These are phyloP conservation scores for Dermatophagoides farinae DNA, from an alignment of 1,140 invertebrate genomes.

Conservation along the genomic window DNA sequence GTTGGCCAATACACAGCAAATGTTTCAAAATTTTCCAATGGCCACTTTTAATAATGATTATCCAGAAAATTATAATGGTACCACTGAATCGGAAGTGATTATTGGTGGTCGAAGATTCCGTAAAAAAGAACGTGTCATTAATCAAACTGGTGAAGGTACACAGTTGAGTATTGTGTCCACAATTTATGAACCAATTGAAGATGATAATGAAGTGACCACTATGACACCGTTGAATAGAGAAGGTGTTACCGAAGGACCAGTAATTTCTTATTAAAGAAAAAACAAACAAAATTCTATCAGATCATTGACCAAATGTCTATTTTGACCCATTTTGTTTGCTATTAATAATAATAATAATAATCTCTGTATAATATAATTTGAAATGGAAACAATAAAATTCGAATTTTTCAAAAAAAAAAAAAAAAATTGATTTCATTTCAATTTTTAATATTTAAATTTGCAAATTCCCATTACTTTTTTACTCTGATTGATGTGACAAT, in stretches of 20 bases:
- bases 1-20: neutral
- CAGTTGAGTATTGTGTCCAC: neutral
- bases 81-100: neutral
- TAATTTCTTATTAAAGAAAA: neutral
- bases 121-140: neutral
- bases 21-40: neutral
- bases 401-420: no score
- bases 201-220: neutral
- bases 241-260: neutral
- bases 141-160: neutral
- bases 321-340: no score
- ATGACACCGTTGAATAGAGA: neutral
- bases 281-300: no score
- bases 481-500: no score
- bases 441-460: no score
- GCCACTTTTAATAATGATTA: neutral
- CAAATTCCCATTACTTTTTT: no score
- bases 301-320: no score
- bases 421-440: no score
- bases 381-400: no score
- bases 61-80: constrained; percentile 6
- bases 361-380: no score
- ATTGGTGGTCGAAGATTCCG: constrained; percentile 3
- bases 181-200: neutral
- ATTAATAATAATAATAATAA: no score